Percentiles rank a stretch among this genome's conserved stretches.
phyloP scores from a whole-genome alignment of 2,113 vertebrate genomes.

The Choloepus hoffmanni region DNA sequence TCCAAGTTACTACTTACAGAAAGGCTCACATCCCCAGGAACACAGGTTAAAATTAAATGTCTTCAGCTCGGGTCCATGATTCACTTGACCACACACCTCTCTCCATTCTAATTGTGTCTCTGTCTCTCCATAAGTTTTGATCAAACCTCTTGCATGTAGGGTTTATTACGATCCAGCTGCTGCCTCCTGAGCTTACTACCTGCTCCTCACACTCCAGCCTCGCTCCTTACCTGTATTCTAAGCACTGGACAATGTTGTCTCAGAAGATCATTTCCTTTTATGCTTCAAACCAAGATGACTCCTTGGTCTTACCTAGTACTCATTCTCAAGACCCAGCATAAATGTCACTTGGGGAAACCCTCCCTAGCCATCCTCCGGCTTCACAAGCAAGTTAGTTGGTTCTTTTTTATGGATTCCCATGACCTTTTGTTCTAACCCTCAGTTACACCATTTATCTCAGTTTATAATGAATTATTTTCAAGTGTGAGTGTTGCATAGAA shows the following conservation, averaged over 20 bases:
- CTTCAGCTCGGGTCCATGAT: no score
- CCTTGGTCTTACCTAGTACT: not conserved
- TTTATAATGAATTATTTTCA: conserved; percentile 41
- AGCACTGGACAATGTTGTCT: not conserved
- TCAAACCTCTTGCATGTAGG: not conserved
- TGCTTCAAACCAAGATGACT: not conserved
- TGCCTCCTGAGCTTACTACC: not conserved
- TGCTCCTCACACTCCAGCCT: not conserved
- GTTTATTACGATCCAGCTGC: not conserved
- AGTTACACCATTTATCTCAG: not conserved
- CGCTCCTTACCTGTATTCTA: not conserved
- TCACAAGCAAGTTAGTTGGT: not conserved
- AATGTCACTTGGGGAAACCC: not conserved
- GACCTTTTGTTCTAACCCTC: not conserved
- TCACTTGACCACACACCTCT: no score
- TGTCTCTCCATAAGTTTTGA: not conserved
- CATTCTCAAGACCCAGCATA: not conserved
- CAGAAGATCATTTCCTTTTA: not conserved
- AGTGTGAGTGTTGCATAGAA: not conserved
- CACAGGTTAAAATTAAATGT: no score
- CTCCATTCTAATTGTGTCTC: not conserved
- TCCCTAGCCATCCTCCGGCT: not conserved
- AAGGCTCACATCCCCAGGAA: no score
- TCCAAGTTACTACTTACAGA: no score
- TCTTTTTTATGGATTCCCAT: not conserved